Evolutionary conservation across 2,113 vertebrate species (phyloP).

Genomic region (Cranoglanis bouderius): DNA sequence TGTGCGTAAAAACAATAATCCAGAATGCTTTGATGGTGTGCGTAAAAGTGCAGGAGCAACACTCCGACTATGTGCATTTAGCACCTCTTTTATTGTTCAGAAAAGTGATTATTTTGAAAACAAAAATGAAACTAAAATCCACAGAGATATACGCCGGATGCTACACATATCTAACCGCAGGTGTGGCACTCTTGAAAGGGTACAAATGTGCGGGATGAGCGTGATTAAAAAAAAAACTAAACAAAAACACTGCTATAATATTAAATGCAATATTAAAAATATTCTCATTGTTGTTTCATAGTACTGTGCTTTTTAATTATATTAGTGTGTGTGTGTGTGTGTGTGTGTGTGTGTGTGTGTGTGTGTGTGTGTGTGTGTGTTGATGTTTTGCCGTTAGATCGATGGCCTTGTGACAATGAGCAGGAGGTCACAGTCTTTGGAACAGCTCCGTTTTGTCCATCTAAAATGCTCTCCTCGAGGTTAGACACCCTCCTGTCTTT

Average conservation of each 20-base stretch:
- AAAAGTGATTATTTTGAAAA: conserved; percentile 11
- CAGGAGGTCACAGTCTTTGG: conserved; percentile 81
- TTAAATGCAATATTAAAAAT: neutral
- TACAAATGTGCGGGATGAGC: neutral
- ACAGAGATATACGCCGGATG: conserved; percentile 12
- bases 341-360: conserved; percentile 26
- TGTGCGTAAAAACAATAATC: neutral
- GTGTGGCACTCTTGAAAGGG: conserved; percentile 3
- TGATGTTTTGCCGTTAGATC: conserved; percentile 77
- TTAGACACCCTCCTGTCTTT: conserved; percentile 68
- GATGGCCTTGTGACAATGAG: conserved; percentile 85
- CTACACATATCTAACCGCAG: neutral
- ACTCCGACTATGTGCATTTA: neutral
- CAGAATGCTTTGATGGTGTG: neutral
- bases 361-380: conserved; percentile 43
- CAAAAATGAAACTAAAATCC: conserved; percentile 6
- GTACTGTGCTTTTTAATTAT: neutral
- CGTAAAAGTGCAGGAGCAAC: conserved; percentile 12
- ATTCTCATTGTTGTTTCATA: neutral
- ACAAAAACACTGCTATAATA: neutral
- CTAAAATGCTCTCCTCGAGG: conserved; percentile 83
- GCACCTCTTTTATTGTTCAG: neutral
- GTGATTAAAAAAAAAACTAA: neutral
- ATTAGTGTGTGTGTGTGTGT: conserved; percentile 8
- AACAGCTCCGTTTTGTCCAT: conserved; percentile 84